Evolutionary conservation across 2,888 invertebrate genomes (phyloP).

Genomic region (Brachyptera risi): DNA sequence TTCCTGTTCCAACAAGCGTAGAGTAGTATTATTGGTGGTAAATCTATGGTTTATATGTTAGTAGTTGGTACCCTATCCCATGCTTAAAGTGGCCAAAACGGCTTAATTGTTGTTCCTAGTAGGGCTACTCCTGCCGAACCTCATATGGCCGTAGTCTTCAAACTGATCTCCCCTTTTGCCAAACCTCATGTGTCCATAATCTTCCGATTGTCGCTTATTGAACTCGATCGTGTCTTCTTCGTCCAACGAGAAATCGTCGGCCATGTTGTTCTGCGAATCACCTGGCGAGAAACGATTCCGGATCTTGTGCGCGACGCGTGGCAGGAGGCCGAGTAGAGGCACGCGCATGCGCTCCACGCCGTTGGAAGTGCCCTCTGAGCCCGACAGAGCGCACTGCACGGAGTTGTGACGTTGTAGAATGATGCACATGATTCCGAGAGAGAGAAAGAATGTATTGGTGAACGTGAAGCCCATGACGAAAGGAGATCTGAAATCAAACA

Average conservation of each 20-base stretch:
- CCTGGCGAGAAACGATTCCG: constrained; percentile 6
- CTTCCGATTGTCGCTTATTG: constrained; percentile 51
- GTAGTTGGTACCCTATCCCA: no score
- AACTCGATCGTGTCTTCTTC: constrained; percentile 38
- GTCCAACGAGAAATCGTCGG: constrained; percentile 22
- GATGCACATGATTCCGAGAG: constrained; percentile 20
- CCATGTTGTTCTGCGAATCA: background rate
- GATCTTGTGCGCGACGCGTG: constrained; percentile 4
- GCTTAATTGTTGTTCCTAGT: no score
- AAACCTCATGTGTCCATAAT: constrained; percentile 59
- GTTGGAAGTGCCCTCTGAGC: constrained; percentile 1
- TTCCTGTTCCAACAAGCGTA: no score
- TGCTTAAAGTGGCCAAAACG: no score
- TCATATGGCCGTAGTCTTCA: constrained; percentile 71
- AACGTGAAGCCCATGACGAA: constrained; percentile 13
- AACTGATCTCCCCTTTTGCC: constrained; percentile 62
- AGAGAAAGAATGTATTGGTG: constrained; percentile 12
- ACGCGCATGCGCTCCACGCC: background rate
- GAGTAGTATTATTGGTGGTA: no score
- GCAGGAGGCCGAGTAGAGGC: background rate
- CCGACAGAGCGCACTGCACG: constrained; percentile 17
- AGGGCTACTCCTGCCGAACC: constrained; percentile 63
- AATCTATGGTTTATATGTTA: no score
- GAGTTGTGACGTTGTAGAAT: constrained; percentile 11
- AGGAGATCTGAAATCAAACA: background rate